Evolutionary conservation across 2,797 vertebrate genomes (phyloP).

Genomic region (Pipistrellus pipistrellus): DNA sequence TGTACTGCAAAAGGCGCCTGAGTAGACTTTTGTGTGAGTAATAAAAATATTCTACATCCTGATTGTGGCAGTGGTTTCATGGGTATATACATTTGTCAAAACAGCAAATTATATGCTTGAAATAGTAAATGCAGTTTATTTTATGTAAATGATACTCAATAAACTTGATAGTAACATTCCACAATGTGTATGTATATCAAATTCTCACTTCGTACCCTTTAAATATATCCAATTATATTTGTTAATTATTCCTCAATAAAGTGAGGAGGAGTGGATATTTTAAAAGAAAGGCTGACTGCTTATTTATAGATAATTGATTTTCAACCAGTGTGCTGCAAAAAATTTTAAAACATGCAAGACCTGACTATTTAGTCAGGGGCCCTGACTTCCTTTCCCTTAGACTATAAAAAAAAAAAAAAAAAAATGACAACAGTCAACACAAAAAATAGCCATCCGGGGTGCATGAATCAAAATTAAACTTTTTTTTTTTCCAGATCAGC

Average conservation of each 20-base stretch:
- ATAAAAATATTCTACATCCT: not conserved
- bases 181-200: not conserved
- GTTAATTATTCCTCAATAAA: slow-evolving; percentile 39
- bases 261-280: not conserved
- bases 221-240: not conserved
- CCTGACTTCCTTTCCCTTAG: not conserved
- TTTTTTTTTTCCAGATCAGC: not conserved
- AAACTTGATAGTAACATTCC: not conserved
- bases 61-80: not conserved
- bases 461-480: not conserved
- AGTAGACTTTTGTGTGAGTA: not conserved
- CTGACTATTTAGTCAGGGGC: not conserved
- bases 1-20: not conserved
- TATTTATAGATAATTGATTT: not conserved
- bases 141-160: not conserved
- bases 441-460: not conserved
- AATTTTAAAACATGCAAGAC: not conserved
- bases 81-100: not conserved
- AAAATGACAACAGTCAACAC: not conserved
- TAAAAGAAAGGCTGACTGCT: slow-evolving; percentile 28
- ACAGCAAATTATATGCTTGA: not conserved
- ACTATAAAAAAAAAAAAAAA: not conserved
- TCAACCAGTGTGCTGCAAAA: not conserved
- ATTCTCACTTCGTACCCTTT: not conserved
- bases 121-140: not conserved